Base-by-base conservation (phyloP, 2,888 invertebrate species). In the Ophion obscuratus region DNA sequence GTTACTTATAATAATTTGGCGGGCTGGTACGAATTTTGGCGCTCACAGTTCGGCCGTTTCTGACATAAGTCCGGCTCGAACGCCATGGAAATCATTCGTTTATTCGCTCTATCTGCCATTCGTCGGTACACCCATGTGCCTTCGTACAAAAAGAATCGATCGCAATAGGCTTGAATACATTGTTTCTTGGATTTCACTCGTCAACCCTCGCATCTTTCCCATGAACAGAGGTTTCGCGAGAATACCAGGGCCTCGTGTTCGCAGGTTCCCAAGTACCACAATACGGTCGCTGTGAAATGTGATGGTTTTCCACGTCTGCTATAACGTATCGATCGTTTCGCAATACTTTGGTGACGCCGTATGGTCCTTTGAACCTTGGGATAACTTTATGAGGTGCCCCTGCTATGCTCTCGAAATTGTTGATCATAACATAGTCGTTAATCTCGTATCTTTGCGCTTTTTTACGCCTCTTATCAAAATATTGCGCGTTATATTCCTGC, bases 251-350 rank as follows among this genome's bases (percentile, higher is more conserved):
- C 36, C 36, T 61, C 74, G 62, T 74, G 2, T 74, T 74, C 31
- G 5, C 20, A 4, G 88, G 79, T 67, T 89, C 87, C 85, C 89
- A 89, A 4, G 76, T 81, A 62, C 86, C 87, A 2, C 66, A n/a
- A 70, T 88, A 89, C 3, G 87, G 81, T 44, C 53, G 71, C 44
- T 88, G 87, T 0, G 86, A 84, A 17, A 84, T 20, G 40, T 88
- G 88, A 31, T 66, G 71, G 24, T 83, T 83, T 31, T 89, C 88
- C 0, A 88, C 74, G 57, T 89, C 89, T 4, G 62, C 31, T 0
- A 89, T 59, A 1, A 89, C 85, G 79, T 88, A 90, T 40, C 88
- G 70, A 67, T 90, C 87, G 24, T 88, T 89, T 10, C 87, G 71
- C 10, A 89, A 59, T 36, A 81, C 83, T 64, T 83, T 83, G 14